These are phyloP conservation scores for Hydrolagus colliei DNA, from an alignment of 2,797 vertebrate species.

Conservation along the genomic window DNA sequence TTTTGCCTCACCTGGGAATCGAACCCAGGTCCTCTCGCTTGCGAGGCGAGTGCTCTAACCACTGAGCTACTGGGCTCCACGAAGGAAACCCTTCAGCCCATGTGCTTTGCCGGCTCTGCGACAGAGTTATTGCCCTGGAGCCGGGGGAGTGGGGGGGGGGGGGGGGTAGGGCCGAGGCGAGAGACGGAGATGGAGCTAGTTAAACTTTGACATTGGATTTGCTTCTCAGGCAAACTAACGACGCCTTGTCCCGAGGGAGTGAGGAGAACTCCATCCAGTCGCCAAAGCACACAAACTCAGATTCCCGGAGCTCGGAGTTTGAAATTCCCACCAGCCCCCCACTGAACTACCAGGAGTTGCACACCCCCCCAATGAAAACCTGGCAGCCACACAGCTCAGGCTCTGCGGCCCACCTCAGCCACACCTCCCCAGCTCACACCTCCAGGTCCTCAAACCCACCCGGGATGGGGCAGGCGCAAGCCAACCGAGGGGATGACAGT, in stretches of 20 bases:
- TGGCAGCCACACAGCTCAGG: conserved; percentile 63
- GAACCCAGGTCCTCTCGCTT: too few species aligned
- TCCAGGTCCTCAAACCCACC: conserved; percentile 51
- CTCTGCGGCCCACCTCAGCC: conserved; percentile 48
- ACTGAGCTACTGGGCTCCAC: too few species aligned
- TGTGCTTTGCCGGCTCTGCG: too few species aligned
- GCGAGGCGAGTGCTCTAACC: too few species aligned
- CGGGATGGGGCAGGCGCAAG: conserved; percentile 57
- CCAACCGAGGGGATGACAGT: conserved; percentile 70
- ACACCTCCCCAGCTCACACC: conserved; percentile 58
- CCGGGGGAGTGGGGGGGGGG: neutral
- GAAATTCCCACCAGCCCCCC: conserved; percentile 76
- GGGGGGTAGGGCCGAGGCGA: neutral
- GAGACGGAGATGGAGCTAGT: neutral
- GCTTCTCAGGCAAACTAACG: conserved; percentile 75
- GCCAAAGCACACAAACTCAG: conserved; percentile 69
- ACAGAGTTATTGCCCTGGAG: too few species aligned
- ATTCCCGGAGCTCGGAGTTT: conserved; percentile 72
- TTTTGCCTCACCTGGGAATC: too few species aligned
- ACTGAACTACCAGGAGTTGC: conserved; percentile 71
- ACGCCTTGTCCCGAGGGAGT: conserved; percentile 74
- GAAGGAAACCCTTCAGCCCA: too few species aligned
- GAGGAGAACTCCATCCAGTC: conserved; percentile 70
- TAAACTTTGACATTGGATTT: neutral
- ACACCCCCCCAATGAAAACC: conserved; percentile 50